A percentile compares a stretch with the other conserved stretches of the same genome.
Conservation (phyloP, 2,888 invertebrate genomes). For the Shargacucullia verbasci region DNA sequence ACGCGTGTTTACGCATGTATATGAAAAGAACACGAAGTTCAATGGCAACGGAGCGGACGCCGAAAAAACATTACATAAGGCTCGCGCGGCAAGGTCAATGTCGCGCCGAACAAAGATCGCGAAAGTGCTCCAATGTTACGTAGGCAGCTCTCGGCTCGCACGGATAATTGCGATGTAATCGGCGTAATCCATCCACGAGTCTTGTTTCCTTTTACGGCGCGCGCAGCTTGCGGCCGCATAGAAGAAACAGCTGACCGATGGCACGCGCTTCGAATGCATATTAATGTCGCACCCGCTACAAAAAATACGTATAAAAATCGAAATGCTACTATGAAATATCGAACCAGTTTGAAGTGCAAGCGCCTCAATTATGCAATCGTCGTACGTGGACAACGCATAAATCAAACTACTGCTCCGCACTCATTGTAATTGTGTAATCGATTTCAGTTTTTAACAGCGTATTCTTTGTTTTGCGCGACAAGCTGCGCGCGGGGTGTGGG, state of each 20-base stretch:
- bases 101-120: slow-evolving; percentile 84
- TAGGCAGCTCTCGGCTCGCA: slow-evolving; percentile 70
- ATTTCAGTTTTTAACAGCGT: slow-evolving; percentile 64
- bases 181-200: slow-evolving; percentile 85
- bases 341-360: slow-evolving; percentile 77
- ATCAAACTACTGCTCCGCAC: slow-evolving; percentile 61
- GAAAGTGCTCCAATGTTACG: slow-evolving; percentile 84
- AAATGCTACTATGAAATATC: slow-evolving; percentile 80
- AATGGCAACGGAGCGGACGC: slow-evolving; percentile 77
- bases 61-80: slow-evolving; percentile 82
- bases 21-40: slow-evolving; percentile 68
- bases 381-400: slow-evolving; percentile 68
- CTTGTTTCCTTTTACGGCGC: slow-evolving; percentile 86
- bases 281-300: slow-evolving; percentile 81
- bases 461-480: slow-evolving; percentile 53
- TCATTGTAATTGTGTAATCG: slow-evolving; percentile 65
- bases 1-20: slow-evolving; percentile 70
- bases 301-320: slow-evolving; percentile 82
- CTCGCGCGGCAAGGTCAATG: slow-evolving; percentile 81
- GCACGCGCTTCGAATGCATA: slow-evolving; percentile 86
- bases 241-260: slow-evolving; percentile 87
- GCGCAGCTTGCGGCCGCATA: slow-evolving; percentile 85
- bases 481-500: slow-evolving; percentile 36
- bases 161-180: slow-evolving; percentile 88
- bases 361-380: slow-evolving; percentile 79